A percentile compares a stretch with the other conserved stretches of the same genome.
phyloP scores from a whole-genome alignment of 2,888 invertebrate genomes.

The Nymphalis urticae region DNA sequence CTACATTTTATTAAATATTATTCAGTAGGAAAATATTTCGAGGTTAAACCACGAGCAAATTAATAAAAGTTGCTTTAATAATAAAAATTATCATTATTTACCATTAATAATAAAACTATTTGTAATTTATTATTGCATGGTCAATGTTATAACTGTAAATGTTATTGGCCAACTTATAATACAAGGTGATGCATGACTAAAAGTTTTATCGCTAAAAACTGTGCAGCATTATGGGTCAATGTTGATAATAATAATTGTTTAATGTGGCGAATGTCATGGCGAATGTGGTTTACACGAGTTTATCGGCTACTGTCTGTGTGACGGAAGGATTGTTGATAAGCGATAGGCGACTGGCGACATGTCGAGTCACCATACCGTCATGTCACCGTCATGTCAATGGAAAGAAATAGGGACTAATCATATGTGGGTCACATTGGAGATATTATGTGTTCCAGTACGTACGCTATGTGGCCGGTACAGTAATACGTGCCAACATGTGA shows the following conservation, averaged over 20 bases:
- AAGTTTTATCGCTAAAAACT: constrained; percentile 40
- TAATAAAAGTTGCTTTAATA: too few relatives aligned
- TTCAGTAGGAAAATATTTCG: too few relatives aligned
- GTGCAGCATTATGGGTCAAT: constrained; percentile 41
- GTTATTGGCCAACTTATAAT: constrained; percentile 36
- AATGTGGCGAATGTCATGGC: constrained; percentile 35
- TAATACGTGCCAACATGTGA: constrained; percentile 13
- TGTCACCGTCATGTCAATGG: constrained; percentile 31
- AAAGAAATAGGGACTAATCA: constrained; percentile 37
- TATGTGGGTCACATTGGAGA: constrained; percentile 42
- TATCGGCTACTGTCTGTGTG: constrained; percentile 1
- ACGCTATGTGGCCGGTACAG: constrained; percentile 14
- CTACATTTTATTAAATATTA: too few relatives aligned
- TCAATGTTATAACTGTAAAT: constrained; percentile 26
- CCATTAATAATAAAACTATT: constrained; percentile 1
- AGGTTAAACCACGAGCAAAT: too few relatives aligned
- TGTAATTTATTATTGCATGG: constrained; percentile 21
- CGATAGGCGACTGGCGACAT: constrained; percentile 1
- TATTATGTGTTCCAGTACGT: constrained; percentile 23
- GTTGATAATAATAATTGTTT: constrained; percentile 37
- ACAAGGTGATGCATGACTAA: constrained; percentile 39
- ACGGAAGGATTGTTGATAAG: not conserved
- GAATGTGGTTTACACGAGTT: not conserved
- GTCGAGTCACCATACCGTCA: constrained; percentile 17
- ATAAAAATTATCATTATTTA: too few relatives aligned